A percentile compares a stretch with the other conserved stretches of the same genome.
Evolutionary conservation across 2,888 invertebrate genomes (phyloP).

Genomic region (Caenorhabditis japonica): DNA sequence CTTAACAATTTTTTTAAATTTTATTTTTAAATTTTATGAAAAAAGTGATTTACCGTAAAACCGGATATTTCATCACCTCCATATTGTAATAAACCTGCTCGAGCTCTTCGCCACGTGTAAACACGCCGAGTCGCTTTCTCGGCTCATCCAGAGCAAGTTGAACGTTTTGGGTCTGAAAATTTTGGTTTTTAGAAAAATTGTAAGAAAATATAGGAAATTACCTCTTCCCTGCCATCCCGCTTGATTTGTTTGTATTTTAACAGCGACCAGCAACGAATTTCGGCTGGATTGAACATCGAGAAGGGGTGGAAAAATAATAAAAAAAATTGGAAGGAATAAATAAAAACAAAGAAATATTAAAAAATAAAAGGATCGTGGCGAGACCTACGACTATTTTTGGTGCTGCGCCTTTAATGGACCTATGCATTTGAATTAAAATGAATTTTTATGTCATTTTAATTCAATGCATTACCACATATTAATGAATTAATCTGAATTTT

Average conservation of each 20-base stretch:
- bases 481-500: no score
- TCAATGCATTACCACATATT: no score
- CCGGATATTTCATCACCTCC: conserved; percentile 21
- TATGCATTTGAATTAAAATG: no score
- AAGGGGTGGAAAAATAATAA: no score
- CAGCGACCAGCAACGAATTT: conserved; percentile 3
- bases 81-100: conserved; percentile 22
- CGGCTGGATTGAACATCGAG: no score
- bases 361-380: no score
- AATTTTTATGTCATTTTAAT: no score
- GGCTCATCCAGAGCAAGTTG: conserved; percentile 5
- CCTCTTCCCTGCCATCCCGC: conserved; percentile 12
- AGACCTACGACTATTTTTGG: no score
- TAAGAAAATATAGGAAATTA: not conserved
- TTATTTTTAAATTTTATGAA: not conserved
- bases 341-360: no score
- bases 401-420: no score
- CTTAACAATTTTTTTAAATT: conserved; percentile 5
- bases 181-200: not conserved
- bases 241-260: conserved; percentile 18
- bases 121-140: conserved; percentile 1
- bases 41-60: conserved; percentile 9
- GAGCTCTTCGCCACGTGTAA: conserved; percentile 8
- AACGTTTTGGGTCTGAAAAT: conserved; percentile 8
- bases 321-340: no score